Conservation (phyloP, 2,888 invertebrate genomes). For the Lacanobia oleracea region DNA sequence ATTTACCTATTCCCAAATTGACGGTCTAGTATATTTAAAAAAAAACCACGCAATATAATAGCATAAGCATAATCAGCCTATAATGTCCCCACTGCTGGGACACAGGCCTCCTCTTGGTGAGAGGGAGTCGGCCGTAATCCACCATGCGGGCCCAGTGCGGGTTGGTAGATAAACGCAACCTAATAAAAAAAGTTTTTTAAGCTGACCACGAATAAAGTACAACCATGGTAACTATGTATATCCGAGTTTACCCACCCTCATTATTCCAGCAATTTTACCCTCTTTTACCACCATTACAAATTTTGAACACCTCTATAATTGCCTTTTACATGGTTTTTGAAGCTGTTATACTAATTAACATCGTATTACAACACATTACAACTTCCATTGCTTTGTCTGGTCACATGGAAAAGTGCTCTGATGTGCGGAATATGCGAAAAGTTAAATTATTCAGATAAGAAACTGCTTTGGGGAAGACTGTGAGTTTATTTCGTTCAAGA, state of each 20-base stretch:
- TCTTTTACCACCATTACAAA: constrained; percentile 32
- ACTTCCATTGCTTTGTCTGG: background rate
- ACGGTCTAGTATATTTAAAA: background rate
- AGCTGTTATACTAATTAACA: constrained; percentile 45
- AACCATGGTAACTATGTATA: background rate
- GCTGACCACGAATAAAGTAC: background rate
- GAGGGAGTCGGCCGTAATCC: no score
- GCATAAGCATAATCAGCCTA: no score
- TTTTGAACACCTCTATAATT: constrained; percentile 16
- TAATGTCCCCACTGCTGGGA: no score
- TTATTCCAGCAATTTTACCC: background rate
- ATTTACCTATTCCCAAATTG: background rate
- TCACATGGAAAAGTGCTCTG: constrained; percentile 18
- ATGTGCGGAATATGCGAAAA: constrained; percentile 1
- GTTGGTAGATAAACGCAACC: no score
- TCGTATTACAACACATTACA: constrained; percentile 10
- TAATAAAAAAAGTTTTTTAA: background rate
- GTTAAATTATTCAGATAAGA: background rate
- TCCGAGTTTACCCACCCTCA: background rate
- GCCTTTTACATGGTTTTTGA: constrained; percentile 17
- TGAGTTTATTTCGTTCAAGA: background rate
- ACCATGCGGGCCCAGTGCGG: no score
- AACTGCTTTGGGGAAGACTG: background rate
- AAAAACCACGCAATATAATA: background rate
- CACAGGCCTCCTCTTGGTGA: no score